Percentiles rank a stretch among this genome's conserved stretches.
These are phyloP conservation scores for Progne subis DNA, from an alignment of 2,113 vertebrate species.

Conservation along the genomic window DNA sequence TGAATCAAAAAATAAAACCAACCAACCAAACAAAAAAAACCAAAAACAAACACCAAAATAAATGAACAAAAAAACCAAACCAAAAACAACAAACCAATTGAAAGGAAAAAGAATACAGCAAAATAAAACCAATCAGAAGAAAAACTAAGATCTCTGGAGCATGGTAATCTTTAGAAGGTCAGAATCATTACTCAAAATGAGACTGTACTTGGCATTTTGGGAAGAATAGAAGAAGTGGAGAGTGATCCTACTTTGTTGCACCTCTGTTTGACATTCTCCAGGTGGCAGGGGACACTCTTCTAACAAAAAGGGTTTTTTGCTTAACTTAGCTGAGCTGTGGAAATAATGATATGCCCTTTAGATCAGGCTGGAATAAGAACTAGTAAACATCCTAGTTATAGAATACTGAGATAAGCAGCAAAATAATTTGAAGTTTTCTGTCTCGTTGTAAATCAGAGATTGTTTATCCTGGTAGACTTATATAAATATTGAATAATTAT, in stretches of 20 bases:
- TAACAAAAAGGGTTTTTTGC: background rate
- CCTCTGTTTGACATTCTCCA: background rate
- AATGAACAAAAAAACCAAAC: too few relatives aligned
- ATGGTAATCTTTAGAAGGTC: background rate
- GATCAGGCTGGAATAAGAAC: background rate
- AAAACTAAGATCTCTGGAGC: background rate
- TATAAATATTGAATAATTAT: slow-evolving; percentile 15
- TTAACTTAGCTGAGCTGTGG: background rate
- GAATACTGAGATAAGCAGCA: background rate
- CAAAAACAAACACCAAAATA: background rate
- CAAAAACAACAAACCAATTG: background rate
- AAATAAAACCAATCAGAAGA: background rate
- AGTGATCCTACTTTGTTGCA: background rate
- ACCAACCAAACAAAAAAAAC: background rate
- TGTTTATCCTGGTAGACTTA: background rate
- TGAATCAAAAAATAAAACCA: background rate
- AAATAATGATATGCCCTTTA: background rate
- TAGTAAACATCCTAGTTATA: background rate
- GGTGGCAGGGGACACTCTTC: background rate
- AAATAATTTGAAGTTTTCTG: background rate
- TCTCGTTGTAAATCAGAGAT: background rate
- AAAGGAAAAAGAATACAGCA: too few relatives aligned
- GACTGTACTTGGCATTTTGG: background rate
- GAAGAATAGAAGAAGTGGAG: background rate
- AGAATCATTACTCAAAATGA: background rate